Conservation (phyloP, 2,888 invertebrate species). For the Phorcus lineatus region DNA sequence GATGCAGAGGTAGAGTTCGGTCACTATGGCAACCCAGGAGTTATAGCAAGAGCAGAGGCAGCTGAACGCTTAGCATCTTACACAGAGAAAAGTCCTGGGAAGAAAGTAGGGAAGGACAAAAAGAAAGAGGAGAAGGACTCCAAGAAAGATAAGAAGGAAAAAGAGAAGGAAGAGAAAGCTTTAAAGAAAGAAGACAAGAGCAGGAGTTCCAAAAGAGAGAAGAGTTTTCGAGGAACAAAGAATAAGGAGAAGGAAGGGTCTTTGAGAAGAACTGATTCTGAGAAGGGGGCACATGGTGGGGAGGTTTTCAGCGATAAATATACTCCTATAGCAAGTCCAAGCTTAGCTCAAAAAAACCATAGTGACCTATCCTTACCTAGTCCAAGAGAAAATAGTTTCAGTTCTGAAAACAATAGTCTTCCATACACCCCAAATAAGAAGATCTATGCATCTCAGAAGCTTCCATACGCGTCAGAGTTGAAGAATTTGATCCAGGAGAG, state of each 20-base stretch:
- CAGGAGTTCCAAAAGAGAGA: no score
- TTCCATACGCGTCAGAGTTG: no score
- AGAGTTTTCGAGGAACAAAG: no score
- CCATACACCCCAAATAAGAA: not conserved
- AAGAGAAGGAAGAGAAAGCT: not conserved
- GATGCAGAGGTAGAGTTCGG: slow-evolving; percentile 33
- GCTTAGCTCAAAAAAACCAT: not conserved
- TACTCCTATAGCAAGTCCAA: not conserved
- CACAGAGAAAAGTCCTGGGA: not conserved
- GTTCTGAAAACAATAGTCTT: not conserved
- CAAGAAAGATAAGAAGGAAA: no score
- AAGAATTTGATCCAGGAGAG: no score
- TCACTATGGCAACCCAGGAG: slow-evolving; percentile 61
- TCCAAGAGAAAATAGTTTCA: not conserved
- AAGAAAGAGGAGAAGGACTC: not conserved
- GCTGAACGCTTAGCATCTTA: slow-evolving; percentile 30
- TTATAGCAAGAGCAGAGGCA: slow-evolving; percentile 47
- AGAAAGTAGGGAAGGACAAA: slow-evolving; percentile 34
- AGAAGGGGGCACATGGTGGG: not conserved
- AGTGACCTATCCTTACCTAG: not conserved
- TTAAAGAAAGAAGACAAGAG: not conserved
- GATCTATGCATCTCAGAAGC: not conserved
- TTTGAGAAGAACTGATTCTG: not conserved
- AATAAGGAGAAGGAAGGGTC: no score
- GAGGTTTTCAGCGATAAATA: not conserved